Conservation (phyloP, 2,797 vertebrate genomes). For the Paguma larvata region DNA sequence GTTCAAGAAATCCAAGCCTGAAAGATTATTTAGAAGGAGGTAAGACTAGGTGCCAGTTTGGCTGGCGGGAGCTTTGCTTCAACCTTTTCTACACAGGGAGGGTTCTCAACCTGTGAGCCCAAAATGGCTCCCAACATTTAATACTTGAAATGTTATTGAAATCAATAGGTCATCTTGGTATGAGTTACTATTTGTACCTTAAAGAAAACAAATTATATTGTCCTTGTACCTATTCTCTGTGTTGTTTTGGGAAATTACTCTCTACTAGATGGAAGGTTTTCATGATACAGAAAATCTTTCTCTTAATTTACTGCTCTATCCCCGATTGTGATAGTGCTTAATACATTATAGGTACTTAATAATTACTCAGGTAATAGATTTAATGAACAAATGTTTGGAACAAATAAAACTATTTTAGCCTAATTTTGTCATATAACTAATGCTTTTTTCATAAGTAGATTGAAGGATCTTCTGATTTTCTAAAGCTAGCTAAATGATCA, state of each 20-base stretch:
- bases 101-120: no score
- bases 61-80: no score
- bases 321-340: not conserved
- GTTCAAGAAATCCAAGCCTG: no score
- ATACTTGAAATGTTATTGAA: not conserved
- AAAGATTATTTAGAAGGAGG: no score
- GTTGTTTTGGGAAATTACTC: not conserved
- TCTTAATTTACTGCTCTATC: not conserved
- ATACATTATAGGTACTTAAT: not conserved
- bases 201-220: not conserved
- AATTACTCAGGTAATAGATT: not conserved
- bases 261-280: not conserved
- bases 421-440: not conserved
- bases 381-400: not conserved
- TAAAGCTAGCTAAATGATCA: not conserved
- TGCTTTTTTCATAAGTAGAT: not conserved
- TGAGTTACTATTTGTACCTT: not conserved
- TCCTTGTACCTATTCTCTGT: not conserved
- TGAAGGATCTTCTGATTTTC: not conserved
- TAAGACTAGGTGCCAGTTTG: no score
- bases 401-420: not conserved
- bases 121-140: not conserved
- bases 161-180: not conserved
- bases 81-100: no score
- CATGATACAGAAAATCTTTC: not conserved